Base-by-base conservation (phyloP, 2,888 invertebrate species). In the Protodeltote pygarga region DNA sequence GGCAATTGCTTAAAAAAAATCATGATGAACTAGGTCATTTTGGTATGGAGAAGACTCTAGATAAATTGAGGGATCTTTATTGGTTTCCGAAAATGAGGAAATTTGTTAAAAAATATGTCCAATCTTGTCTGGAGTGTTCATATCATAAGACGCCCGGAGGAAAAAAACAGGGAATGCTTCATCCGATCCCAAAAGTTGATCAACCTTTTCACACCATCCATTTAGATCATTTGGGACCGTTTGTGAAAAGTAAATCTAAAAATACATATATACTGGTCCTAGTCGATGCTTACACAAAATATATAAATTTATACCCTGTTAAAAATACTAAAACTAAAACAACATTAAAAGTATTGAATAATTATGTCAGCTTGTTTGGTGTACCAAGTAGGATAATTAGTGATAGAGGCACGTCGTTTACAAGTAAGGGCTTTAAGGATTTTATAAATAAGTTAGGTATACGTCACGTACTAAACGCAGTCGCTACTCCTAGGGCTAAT, bases 401-500 rank as follows among this genome's bases (percentile, higher is more conserved):
- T 15, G 38, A 38, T 28, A n/a, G 29, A 10, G 40, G 32, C 4
- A 24, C 16, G 3, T 32, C 17, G 1, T 40, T 40, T 21, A 40
- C 40, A 11, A 32, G 32, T 11, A 19, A 31, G 11, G 13, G 2
- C 6, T 40, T 40, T 11, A 24, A 32, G 9, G 14, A 24, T 3
- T 40, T 40, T 25, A 5, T 31, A 2, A 32, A 25, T 10, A 14
- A 19, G 6, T 5, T 13, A 13, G 24, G 25, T 2, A 25, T 32
- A 4, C 31, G 17, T n/a, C 40, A 40, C 15, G 13, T 40, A 8
- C n/a, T 40, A 19, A 31, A 40, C 25, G 24, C 40, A 9, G 40
- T 40, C 6, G 31, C 40, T 2, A 32, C 40, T 5, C 40, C 40
- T 5, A 15, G 40, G n/a, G 40, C 40, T 1, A 40, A 40, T 25